phyloP scores from a whole-genome alignment of 2,113 vertebrate genomes.

The Poeciliopsis prolifica region DNA sequence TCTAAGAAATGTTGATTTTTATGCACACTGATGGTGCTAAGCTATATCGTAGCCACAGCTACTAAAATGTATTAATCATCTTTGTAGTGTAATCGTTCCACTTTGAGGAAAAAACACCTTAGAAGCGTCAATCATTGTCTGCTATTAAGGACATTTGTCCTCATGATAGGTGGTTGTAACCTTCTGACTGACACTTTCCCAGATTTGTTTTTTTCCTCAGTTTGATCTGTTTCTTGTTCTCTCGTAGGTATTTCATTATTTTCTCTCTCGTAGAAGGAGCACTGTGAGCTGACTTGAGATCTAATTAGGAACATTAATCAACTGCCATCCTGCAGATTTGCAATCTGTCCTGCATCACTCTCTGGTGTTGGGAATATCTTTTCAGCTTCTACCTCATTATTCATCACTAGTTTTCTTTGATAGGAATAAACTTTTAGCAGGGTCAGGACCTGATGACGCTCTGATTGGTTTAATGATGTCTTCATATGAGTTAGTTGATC shows the following conservation, averaged over 20 bases:
- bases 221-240: slow-evolving; percentile 26
- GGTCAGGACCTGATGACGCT: slow-evolving; percentile 10
- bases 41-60: too few species aligned
- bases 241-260: slow-evolving; percentile 10
- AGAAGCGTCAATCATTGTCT: too few species aligned
- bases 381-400: slow-evolving; percentile 24
- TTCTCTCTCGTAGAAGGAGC: slow-evolving; percentile 14
- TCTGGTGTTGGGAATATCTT: slow-evolving; percentile 36
- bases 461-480: slow-evolving; percentile 11
- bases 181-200: not conserved
- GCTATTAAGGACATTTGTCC: not conserved
- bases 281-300: slow-evolving; percentile 32
- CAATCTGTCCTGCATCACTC: slow-evolving; percentile 26
- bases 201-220: not conserved
- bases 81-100: not conserved
- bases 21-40: too few species aligned
- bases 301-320: slow-evolving; percentile 64
- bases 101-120: too few species aligned
- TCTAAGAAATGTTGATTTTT: too few species aligned
- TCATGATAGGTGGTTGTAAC: not conserved
- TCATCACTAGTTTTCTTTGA: slow-evolving; percentile 18
- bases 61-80: not conserved
- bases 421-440: slow-evolving; percentile 19
- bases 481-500: slow-evolving; percentile 13
- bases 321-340: slow-evolving; percentile 41